Percentiles rank a stretch among this genome's conserved stretches.
phyloP scores from a whole-genome alignment of 1,140 invertebrate genomes.

The Cydia fagiglandana region DNA sequence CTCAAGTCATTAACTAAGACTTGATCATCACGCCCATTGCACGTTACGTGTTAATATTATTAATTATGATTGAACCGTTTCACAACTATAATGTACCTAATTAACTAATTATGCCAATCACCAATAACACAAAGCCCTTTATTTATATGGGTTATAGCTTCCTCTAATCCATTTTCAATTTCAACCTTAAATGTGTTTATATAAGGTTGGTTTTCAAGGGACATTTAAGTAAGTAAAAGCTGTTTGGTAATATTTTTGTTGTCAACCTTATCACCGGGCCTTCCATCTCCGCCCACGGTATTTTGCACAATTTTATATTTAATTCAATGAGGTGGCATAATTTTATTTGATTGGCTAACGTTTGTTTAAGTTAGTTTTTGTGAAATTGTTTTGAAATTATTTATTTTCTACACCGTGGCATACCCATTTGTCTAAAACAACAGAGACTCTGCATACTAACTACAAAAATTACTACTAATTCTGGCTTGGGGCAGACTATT shows the following conservation, averaged over 20 bases:
- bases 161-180: neutral
- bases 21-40: neutral
- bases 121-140: neutral
- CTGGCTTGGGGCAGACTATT: no score
- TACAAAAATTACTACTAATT: no score
- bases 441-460: no score
- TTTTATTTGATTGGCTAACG: neutral
- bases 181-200: neutral
- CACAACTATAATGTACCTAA: neutral
- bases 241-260: neutral
- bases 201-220: neutral
- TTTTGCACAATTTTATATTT: slow-evolving; percentile 3
- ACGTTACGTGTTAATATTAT: neutral
- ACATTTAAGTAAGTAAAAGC: neutral
- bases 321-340: slow-evolving; percentile 1
- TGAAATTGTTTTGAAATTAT: neutral
- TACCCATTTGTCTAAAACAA: no score
- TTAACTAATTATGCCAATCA: neutral
- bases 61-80: neutral
- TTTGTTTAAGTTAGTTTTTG: neutral
- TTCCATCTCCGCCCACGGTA: slow-evolving; percentile 12
- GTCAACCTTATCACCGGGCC: neutral
- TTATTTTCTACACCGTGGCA: neutral
- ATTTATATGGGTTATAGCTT: neutral
- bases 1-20: neutral